Base-by-base conservation (phyloP, 2,888 invertebrate genomes). In the Cheilosia grossa region DNA sequence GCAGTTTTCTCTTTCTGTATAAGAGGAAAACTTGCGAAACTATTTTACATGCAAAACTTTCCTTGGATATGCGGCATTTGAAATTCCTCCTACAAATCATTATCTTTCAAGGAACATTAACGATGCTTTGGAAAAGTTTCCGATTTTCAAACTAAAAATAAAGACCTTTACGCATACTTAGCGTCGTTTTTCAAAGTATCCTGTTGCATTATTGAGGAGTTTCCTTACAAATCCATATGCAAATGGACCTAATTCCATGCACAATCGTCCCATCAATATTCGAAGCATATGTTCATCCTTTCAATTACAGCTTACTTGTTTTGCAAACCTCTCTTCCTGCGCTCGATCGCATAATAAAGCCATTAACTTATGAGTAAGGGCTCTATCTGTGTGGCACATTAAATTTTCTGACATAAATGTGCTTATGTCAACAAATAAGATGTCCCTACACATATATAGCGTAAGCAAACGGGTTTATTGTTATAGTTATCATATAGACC, bases 251-350 rank as follows among this genome's bases (percentile, higher is more conserved):
- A 40, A 15, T n/a, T 19, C 7, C 19, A 33, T 63, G 19, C 19
- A 63, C 24, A 30, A 47, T 30, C 44, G 17, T 9, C 44, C 24
- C 58, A 61, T 72, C 19, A 61, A 61, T 61, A 72, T 61, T 30
- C 40, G 19, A 30, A 10, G 2, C 47, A 2, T 19, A 49, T 40
- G 27, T 27, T 27, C 27, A 66, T 54, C 69, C 79, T 83, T 83
- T 79, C 79, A 74, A 74, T 83, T 69, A 79, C 73, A 69, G 56
- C 73, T 79, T 51, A 58, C 64, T 74, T 83, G 64, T 83, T 83
- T 83, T 30, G 47, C 73, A 44, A 53, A 72, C 59, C 40, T 59
- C 58, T 53, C 58, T 53, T 51, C 66, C 61, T 67, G 24, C 66
- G 70, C 69, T 51, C 27, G 61, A 59, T 44, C 69, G 80, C 69